Percentiles rank a stretch among this genome's conserved stretches.
These are phyloP conservation scores for Drosophila nigricruria DNA, from an alignment of 2,888 invertebrate species.

Conservation along the genomic window DNA sequence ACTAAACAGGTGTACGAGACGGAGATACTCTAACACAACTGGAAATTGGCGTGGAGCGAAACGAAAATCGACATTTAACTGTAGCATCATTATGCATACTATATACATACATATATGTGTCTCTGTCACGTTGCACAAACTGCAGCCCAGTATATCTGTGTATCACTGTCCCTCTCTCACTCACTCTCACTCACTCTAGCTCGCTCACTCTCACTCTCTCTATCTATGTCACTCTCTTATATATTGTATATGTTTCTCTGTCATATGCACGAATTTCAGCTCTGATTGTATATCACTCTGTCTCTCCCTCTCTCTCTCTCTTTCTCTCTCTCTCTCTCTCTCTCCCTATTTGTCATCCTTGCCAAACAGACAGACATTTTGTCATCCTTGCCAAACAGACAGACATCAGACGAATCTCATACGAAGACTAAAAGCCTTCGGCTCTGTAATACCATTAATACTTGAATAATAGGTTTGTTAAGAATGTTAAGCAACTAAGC, in stretches of 20 bases:
- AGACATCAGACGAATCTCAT: constrained; percentile 6
- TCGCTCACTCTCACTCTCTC: neutral
- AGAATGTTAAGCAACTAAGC: constrained; percentile 30
- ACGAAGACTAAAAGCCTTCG: constrained; percentile 34
- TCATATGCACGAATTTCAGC: constrained; percentile 26
- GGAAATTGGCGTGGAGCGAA: constrained; percentile 84
- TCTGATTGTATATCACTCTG: constrained; percentile 23
- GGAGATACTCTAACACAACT: constrained; percentile 93
- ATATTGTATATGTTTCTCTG: constrained; percentile 9
- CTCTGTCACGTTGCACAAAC: constrained; percentile 19
- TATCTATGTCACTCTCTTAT: neutral
- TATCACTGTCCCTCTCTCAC: constrained; percentile 3
- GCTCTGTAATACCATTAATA: constrained; percentile 35
- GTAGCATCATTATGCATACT: constrained; percentile 5
- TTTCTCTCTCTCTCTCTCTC: too few species aligned
- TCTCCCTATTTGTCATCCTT: constrained; percentile 12
- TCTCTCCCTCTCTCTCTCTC: neutral
- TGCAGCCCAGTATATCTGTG: constrained; percentile 22
- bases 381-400: constrained; percentile 15
- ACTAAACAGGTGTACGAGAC: constrained; percentile 95
- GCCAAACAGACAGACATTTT: constrained; percentile 17
- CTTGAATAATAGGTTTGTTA: constrained; percentile 23
- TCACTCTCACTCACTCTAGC: neutral
- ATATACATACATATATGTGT: neutral
- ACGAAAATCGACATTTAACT: constrained; percentile 82